Base-by-base conservation (phyloP, 2,113 vertebrate species). In the Percina caprodes region DNA sequence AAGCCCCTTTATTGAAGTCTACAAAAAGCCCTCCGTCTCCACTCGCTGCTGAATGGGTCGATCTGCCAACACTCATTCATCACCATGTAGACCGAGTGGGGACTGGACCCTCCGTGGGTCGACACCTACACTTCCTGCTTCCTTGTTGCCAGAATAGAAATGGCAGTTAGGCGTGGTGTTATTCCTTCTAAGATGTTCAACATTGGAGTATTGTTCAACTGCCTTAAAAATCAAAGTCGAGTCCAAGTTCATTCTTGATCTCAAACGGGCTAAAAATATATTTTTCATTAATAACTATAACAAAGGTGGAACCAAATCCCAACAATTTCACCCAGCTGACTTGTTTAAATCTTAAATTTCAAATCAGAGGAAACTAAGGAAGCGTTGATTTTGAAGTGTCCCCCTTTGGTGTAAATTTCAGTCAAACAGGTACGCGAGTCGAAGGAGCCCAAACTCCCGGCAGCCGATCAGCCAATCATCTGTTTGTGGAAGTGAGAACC, bases 391-490 rank as follows among this genome's bases (percentile, higher is more conserved):
- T 62, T n/a, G 21, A 74, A 24, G 55, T 24, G 52, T 49, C 19
- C 2, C 33, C 3, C 15, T 15, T 15, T 23, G 61, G 8, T 2
- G 21, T 80, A 56, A 42, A 23, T 9, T 42, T 2, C 21, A 60
- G 52, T 69, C 21, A 35, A 3, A 46, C 45, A 59, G 69, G 70
- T 74, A 14, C 4, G 6, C n/a, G 19, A 19, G 4, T 75, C 46
- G 5, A 67, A 79, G 67, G 67, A 80, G 59, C 68, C 76, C 26
- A 67, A 83, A 56, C 48, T 79, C 51, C 65, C 23, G 11, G 59
- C 80, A 81, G 84, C 81, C 56, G 65, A 74, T 86, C 84, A 60
- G 65, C 79, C 67, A 70, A 45, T 88, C 63, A 69, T 58, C 79
- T 45, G 67, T 72, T 54, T 16, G 79, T 69, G 78, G 74, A 79